These are phyloP conservation scores for Eupithecia exiguata DNA, from an alignment of 2,888 invertebrate genomes.

Conservation along the genomic window DNA sequence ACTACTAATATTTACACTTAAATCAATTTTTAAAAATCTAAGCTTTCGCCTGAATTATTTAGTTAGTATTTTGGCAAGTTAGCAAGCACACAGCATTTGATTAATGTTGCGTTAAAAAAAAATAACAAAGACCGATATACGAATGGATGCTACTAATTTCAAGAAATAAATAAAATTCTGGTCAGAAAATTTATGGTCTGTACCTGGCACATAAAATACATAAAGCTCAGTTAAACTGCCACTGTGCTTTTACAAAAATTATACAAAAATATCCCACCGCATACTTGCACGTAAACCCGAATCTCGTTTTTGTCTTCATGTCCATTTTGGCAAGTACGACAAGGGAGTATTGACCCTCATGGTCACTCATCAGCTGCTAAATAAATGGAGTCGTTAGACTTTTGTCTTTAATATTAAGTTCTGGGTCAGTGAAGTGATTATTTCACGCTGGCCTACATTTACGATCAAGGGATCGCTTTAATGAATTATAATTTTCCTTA, in stretches of 20 bases:
- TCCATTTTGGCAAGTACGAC: not conserved
- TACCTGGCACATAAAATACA: not conserved
- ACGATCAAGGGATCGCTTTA: not conserved
- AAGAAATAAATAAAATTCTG: not conserved
- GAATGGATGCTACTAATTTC: not conserved
- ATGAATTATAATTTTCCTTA: not conserved
- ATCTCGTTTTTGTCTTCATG: not conserved
- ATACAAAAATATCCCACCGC: not conserved
- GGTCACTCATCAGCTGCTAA: not conserved
- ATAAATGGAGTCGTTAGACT: not conserved
- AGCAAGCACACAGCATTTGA: no score
- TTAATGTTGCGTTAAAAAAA: not conserved
- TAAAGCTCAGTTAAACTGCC: not conserved
- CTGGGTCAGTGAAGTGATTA: not conserved
- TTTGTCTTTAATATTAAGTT: slow-evolving; percentile 1
- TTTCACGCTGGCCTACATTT: not conserved
- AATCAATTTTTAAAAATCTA: no score
- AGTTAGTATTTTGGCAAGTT: no score
- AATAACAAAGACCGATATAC: not conserved
- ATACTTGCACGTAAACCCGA: not conserved
- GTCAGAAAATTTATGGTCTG: not conserved
- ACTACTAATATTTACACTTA: no score
- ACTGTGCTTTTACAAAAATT: not conserved
- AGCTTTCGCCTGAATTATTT: no score
- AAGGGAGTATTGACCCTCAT: not conserved